These are phyloP conservation scores for Brevipalpus yothersi DNA, from an alignment of 1,140 invertebrate genomes.

Conservation along the genomic window DNA sequence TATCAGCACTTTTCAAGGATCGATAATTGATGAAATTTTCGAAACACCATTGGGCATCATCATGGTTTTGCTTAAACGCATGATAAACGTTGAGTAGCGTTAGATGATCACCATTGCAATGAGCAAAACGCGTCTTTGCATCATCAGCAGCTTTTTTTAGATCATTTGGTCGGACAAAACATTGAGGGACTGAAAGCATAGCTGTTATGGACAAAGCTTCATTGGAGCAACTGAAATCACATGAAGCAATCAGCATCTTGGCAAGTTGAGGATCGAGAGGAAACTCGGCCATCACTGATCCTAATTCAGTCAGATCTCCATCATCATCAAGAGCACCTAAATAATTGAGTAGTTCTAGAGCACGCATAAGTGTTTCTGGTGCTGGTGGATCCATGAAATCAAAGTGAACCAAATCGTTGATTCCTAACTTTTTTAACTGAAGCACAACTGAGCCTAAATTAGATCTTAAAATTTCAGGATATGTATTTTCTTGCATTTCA, in stretches of 20 bases:
- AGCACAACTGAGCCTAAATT: conserved; percentile 91
- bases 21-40: conserved; percentile 98
- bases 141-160: conserved; percentile 97
- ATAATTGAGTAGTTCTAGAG: conserved; percentile 90
- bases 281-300: conserved; percentile 99
- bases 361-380: conserved; percentile 99
- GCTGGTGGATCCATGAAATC: conserved; percentile 99
- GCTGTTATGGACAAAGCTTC: conserved; percentile 96
- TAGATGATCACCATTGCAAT: conserved; percentile 97
- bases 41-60: conserved; percentile 95
- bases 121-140: conserved; percentile 95
- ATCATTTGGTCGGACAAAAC: conserved; percentile 95
- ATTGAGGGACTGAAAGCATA: conserved; percentile 98
- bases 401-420: conserved; percentile 97
- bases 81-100: conserved; percentile 85
- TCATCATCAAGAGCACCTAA: conserved; percentile 88
- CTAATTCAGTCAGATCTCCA: conserved; percentile 72
- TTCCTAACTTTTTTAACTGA: conserved; percentile 94
- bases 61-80: conserved; percentile 80
- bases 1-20: conserved; percentile 77
- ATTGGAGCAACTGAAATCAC: conserved; percentile 93
- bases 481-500: conserved; percentile 99
- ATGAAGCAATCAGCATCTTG: conserved; percentile 90
- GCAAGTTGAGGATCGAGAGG: conserved; percentile 94
- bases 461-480: conserved; percentile 90